Base-by-base conservation (phyloP, 2,888 invertebrate genomes). In the Pristionchus arcanus region DNA sequence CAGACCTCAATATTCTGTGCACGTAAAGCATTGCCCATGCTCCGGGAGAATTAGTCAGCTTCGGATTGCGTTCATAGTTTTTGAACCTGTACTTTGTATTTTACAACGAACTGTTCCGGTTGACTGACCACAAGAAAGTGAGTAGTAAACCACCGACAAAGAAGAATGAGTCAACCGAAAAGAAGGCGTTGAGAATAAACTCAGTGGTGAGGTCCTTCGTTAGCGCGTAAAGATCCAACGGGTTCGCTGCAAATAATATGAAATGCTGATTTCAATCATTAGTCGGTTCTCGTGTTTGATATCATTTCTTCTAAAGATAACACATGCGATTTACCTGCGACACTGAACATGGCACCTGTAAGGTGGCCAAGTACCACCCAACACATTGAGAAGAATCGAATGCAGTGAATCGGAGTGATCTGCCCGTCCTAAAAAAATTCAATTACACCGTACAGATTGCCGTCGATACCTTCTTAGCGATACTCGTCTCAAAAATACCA, bases 81-180 rank as follows among this genome's bases (percentile, higher is more conserved):
- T 91, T 92, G 85, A 91, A 91, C 92, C 92, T 92, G 49, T 90
- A 37, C 28, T 28, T 16, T 1, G n/a, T 15, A 9, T n/a, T 15
- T 49, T 37, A 11, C 34, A 37, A 25, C 19, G 81, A 0, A 0
- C 25, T 1, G 7, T 81, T 3, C 81, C 19, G 37, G 63, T 9
- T 63, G 63, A 84, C 77, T 49, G n/a, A 88, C 87, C 87, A 89
- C 5, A 89, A 19, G 25, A 83, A 89, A 19, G 83, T 85, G 16
- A 91, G 90, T 15, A 92, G 87, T 25, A 93, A 68, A 11, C 92
- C 92, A 11, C 90, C 90, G 28, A 92, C 87, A 74, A 93, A 91
- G 84, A 93, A 91, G 90, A 92, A 92, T 21, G 93, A 91, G 77
- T 92, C 92, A 16, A 93, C 92, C 25, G 91, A 90, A 34, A 92